Base-by-base conservation (phyloP, 2,888 invertebrate species). In the Copidosoma aretas region DNA sequence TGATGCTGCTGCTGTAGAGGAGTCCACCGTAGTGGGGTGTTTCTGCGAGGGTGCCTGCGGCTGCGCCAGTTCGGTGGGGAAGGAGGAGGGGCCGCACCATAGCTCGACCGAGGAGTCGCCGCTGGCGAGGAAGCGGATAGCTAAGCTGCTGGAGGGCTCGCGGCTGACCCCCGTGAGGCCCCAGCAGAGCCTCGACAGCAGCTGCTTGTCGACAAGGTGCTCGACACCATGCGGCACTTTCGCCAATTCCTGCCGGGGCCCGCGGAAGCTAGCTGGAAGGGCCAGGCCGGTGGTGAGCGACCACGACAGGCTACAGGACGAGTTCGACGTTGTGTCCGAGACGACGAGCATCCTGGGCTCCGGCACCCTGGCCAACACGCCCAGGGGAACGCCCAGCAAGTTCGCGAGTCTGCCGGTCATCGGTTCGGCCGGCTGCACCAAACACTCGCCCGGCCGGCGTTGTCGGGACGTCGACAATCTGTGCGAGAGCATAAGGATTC, bases 11-110 rank as follows among this genome's bases (percentile, higher is more conserved):
- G 32, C 32, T 8, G 8, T 8, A 60, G 62, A 61, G 19, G 19
- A 15, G 10, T 17, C 43, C 15, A 46, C 12, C 41, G 10, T 10
- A 17, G 10, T n/a, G n/a, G n/a, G 25, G 19, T 80, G 81, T 61
- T 72, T 72, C 3, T 82, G 82, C 75, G 78, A 79, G 19, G 82
- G 82, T 0, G 81, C 82, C 25, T 82, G 82, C 65, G 80, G 80
- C 1, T 82, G 81, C 62, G 78, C 76, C 10, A 71, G 52, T 41
- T 1, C n/a, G 49, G 14, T 49, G 46, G 5, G 17, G n/a, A 10
- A 19, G 10, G 22, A 1, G 43, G 12, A n/a, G 22, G 14, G 17
- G 19, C 32, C 17, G 8, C 61, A n/a, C 52, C 58, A 54, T 53
- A 64, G 2, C 49, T 64, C 64, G 15, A 5, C 19, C 61, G 72